These are phyloP conservation scores for Patella depressa DNA, from an alignment of 2,888 invertebrate species.

Conservation along the genomic window DNA sequence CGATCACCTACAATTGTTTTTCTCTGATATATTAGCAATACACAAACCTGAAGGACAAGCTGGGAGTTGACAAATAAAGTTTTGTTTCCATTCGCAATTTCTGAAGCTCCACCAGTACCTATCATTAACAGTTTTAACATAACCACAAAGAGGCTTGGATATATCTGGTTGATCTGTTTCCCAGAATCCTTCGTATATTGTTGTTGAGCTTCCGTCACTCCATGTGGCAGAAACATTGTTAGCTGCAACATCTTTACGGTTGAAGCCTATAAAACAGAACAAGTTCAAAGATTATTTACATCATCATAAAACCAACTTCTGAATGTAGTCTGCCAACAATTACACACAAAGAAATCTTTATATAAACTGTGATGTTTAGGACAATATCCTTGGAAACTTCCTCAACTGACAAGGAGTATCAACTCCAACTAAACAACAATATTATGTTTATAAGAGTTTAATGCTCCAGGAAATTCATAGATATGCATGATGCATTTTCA, in stretches of 20 bases:
- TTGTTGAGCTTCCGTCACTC: slow-evolving; percentile 32
- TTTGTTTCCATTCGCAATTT: slow-evolving; percentile 33
- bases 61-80: slow-evolving; percentile 36
- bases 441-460: too few species aligned
- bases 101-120: slow-evolving; percentile 29
- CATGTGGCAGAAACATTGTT: slow-evolving; percentile 24
- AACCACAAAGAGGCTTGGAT: slow-evolving; percentile 35
- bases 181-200: slow-evolving; percentile 39
- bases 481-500: too few species aligned
- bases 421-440: too few species aligned
- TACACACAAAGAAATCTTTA: too few species aligned
- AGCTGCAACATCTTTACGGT: slow-evolving; percentile 1
- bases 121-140: slow-evolving; percentile 8
- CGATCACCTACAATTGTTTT: too few species aligned
- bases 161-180: slow-evolving; percentile 30
- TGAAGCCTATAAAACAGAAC: slow-evolving; percentile 13
- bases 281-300: neutral
- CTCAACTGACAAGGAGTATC: too few species aligned
- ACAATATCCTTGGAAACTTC: too few species aligned
- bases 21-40: neutral
- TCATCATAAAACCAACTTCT: neutral
- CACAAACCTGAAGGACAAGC: slow-evolving; percentile 37
- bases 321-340: too few species aligned
- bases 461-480: too few species aligned
- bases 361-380: too few species aligned